A percentile compares a stretch with the other conserved stretches of the same genome.
phyloP scores from a whole-genome alignment of 2,888 invertebrate genomes.

The Ischnus inquisitorius region DNA sequence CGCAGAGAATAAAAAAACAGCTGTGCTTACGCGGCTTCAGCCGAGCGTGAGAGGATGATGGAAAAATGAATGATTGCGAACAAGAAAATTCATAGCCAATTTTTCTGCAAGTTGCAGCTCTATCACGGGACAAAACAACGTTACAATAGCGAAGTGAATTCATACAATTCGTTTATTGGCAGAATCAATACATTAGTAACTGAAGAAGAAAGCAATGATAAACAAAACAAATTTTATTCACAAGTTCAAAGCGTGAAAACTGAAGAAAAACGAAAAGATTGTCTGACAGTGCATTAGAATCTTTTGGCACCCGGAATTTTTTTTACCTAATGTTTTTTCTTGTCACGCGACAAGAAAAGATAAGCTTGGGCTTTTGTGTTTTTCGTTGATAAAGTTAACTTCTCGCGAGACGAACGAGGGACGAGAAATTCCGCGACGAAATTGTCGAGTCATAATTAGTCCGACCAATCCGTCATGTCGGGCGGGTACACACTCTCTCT shows the following conservation, averaged over 20 bases:
- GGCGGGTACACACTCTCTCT: background rate
- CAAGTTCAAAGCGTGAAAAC: too few relatives aligned
- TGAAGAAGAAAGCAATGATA: too few relatives aligned
- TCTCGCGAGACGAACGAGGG: constrained; percentile 26
- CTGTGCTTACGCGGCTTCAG: constrained; percentile 6
- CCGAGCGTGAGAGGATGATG: background rate
- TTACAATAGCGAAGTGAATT: too few relatives aligned
- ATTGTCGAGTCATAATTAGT: constrained; percentile 17
- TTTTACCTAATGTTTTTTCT: background rate
- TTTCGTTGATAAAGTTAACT: background rate
- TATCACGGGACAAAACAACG: too few relatives aligned
- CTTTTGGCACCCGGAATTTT: too few relatives aligned
- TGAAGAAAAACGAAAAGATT: too few relatives aligned
- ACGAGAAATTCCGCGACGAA: background rate
- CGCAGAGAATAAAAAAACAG: background rate
- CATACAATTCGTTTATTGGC: too few relatives aligned
- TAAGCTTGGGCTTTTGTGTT: constrained; percentile 14
- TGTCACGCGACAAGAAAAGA: background rate
- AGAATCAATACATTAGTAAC: too few relatives aligned
- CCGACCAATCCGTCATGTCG: constrained; percentile 21
- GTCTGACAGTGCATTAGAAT: too few relatives aligned
- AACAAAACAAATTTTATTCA: too few relatives aligned
- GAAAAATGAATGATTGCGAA: background rate
- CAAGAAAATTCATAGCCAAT: background rate
- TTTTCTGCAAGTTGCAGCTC: too few relatives aligned